These are phyloP conservation scores for Muraenolepis orangiensis DNA, from an alignment of 2,797 vertebrate genomes.

Conservation along the genomic window DNA sequence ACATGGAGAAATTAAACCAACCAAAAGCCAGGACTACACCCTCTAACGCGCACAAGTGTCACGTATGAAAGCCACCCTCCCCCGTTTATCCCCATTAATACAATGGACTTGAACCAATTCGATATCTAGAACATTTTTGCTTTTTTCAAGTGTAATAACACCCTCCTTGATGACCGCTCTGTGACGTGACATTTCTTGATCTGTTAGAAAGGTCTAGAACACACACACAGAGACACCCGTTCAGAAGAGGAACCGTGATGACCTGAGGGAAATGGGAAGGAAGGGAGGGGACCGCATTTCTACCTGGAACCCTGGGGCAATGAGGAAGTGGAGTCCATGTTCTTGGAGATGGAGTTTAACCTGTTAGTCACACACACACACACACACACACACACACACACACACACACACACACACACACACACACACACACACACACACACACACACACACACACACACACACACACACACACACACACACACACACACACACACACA, in stretches of 20 bases:
- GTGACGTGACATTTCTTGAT: conserved; percentile 31
- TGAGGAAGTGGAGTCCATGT: conserved; percentile 67
- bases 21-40: conserved; percentile 15
- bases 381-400: conserved; percentile 70
- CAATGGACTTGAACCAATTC: neutral
- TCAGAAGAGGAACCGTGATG: conserved; percentile 22
- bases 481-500: conserved; percentile 70
- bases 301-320: conserved; percentile 70
- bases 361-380: conserved; percentile 76
- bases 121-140: neutral
- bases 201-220: conserved; percentile 52
- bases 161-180: neutral
- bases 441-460: conserved; percentile 65
- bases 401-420: conserved; percentile 71
- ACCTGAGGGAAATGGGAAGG: conserved; percentile 18
- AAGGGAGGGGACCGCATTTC: conserved; percentile 36
- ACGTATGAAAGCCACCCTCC: conserved; percentile 14
- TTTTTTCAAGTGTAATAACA: neutral
- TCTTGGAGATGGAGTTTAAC: conserved; percentile 75
- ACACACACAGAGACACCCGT: conserved; percentile 9
- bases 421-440: conserved; percentile 66
- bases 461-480: conserved; percentile 73
- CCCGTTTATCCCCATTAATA: neutral
- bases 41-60: conserved; percentile 15
- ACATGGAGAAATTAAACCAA: neutral